Conservation (phyloP, 2,888 invertebrate species). For the Lasioglossum morio region DNA sequence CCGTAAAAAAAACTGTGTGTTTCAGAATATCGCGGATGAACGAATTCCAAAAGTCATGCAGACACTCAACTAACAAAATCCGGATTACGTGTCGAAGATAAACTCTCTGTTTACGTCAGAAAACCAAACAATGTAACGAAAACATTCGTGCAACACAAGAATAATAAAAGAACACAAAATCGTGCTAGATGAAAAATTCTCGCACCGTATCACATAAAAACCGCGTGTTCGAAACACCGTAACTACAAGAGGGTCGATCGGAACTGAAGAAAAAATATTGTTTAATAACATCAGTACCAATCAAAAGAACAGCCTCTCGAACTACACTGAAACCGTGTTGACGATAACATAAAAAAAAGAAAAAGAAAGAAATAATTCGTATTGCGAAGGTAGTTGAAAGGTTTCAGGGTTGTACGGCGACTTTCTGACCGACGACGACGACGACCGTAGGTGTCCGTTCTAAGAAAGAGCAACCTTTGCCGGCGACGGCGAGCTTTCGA, state of each 20-base stretch:
- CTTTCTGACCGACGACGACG: neutral
- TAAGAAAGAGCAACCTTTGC: neutral
- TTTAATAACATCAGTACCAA: neutral
- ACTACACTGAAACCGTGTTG: neutral
- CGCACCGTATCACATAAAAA: too few species aligned
- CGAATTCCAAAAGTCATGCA: too few species aligned
- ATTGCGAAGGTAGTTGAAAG: neutral
- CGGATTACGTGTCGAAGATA: neutral
- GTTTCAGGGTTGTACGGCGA: neutral
- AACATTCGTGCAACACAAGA: neutral
- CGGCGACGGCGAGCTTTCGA: neutral
- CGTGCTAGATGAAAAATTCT: neutral
- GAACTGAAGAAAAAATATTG: neutral
- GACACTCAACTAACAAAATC: neutral
- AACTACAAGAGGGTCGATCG: neutral
- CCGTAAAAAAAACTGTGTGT: too few species aligned
- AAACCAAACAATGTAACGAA: neutral
- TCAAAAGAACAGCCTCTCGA: neutral
- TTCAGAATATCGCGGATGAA: too few species aligned
- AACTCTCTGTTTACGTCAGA: neutral
- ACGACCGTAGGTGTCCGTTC: neutral
- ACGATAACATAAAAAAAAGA: neutral
- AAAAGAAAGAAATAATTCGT: neutral
- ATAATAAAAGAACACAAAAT: neutral
- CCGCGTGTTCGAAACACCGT: neutral